phyloP scores from a whole-genome alignment of 2,888 invertebrate species.

The Drosophila testacea region DNA sequence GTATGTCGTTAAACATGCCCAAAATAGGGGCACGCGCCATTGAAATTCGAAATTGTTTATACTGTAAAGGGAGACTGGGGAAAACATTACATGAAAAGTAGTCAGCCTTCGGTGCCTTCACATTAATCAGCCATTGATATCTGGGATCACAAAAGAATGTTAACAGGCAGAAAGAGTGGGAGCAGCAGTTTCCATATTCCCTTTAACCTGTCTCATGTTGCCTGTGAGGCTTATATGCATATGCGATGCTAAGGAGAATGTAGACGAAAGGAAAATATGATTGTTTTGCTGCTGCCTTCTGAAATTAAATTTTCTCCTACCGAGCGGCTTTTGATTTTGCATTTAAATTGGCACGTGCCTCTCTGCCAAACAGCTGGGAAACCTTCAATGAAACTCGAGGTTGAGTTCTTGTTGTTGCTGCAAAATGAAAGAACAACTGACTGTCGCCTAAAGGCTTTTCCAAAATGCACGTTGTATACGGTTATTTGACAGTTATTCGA shows the following conservation, averaged over 20 bases:
- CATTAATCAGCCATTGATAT: constrained; percentile 79
- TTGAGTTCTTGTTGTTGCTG: constrained; percentile 23
- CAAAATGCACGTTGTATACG: constrained; percentile 32
- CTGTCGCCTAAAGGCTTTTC: constrained; percentile 47
- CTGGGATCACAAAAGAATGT: constrained; percentile 52
- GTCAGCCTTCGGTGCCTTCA: constrained; percentile 24
- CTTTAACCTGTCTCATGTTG: constrained; percentile 1
- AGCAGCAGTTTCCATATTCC: constrained; percentile 17
- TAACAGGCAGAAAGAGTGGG: constrained; percentile 46
- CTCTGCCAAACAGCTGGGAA: constrained; percentile 68
- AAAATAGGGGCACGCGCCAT: constrained; percentile 36
- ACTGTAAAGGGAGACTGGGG: background rate
- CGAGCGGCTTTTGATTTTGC: constrained; percentile 73
- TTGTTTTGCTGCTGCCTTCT: constrained; percentile 65
- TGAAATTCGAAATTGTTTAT: constrained; percentile 45
- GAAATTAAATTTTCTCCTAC: constrained; percentile 69
- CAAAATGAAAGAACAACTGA: constrained; percentile 56
- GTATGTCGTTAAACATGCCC: constrained; percentile 10
- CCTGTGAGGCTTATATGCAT: constrained; percentile 34
- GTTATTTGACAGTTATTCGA: constrained; percentile 55
- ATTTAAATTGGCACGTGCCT: constrained; percentile 80
- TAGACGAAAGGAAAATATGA: constrained; percentile 63
- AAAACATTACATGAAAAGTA: constrained; percentile 20
- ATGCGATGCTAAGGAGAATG: constrained; percentile 15
- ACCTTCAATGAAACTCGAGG: constrained; percentile 33